Percentiles rank a stretch among this genome's conserved stretches.
These are phyloP conservation scores for Helicorthomorpha holstii DNA, from an alignment of 1,140 invertebrate species.

Conservation along the genomic window DNA sequence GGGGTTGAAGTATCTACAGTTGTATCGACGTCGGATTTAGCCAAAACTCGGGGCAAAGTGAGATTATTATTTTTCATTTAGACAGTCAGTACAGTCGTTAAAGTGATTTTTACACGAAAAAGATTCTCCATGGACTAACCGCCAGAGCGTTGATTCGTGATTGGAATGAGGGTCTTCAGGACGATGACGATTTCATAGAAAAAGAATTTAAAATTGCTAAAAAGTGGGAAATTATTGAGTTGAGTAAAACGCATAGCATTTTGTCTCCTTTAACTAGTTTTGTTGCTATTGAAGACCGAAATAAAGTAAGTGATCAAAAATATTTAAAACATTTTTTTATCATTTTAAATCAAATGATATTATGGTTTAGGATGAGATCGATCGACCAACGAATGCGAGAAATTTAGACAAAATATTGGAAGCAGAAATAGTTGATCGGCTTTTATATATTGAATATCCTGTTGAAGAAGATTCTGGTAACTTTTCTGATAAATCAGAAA, in stretches of 20 bases:
- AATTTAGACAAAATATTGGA: too few relatives aligned
- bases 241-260: background rate
- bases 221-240: background rate
- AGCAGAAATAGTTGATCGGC: background rate
- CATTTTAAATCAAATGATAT: too few relatives aligned
- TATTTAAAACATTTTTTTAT: too few relatives aligned
- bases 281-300: background rate
- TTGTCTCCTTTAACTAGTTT: background rate
- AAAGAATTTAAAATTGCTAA: background rate
- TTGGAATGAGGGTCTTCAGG: background rate
- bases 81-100: too few relatives aligned
- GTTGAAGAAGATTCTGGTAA: background rate
- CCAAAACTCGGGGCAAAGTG: background rate
- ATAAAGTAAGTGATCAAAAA: background rate
- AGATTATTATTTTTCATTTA: too few relatives aligned
- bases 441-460: background rate
- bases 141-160: background rate
- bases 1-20: background rate
- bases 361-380: too few relatives aligned
- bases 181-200: background rate
- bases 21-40: background rate
- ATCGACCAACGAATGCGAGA: too few relatives aligned
- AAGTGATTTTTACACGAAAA: background rate
- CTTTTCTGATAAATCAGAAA: too few relatives aligned
- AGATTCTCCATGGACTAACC: background rate